Conservation (phyloP, 2,113 vertebrate genomes). For the Paedocypris sp. region DNA sequence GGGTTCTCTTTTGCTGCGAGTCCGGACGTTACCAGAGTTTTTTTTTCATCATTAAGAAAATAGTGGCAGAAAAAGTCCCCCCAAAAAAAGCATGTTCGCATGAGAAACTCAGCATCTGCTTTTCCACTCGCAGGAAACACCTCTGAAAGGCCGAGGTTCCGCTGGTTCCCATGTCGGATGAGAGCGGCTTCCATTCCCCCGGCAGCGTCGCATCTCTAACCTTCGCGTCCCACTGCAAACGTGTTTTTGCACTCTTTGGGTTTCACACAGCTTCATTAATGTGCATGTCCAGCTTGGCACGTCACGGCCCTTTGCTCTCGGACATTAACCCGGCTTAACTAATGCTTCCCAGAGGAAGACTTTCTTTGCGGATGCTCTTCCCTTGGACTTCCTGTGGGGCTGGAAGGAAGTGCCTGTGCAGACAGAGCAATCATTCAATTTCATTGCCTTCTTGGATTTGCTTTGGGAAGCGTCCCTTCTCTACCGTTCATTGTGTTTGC, state of each 20-base stretch:
- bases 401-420: constrained; percentile 40
- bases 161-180: constrained; percentile 39
- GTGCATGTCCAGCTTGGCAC: constrained; percentile 14
- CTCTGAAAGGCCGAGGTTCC: constrained; percentile 5
- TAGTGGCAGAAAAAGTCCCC: constrained; percentile 18
- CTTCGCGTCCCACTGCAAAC: constrained; percentile 4
- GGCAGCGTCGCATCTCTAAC: constrained; percentile 20
- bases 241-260: constrained; percentile 12
- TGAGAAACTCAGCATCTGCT: not conserved
- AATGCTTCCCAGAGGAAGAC: constrained; percentile 49
- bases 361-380: constrained; percentile 44
- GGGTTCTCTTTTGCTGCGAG: too few relatives aligned
- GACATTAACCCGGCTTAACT: constrained; percentile 39
- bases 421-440: constrained; percentile 46
- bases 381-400: constrained; percentile 37
- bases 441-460: constrained; percentile 47
- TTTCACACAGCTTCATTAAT: constrained; percentile 28
- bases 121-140: constrained; percentile 15
- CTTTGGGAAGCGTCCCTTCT: too few relatives aligned
- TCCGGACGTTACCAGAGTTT: too few relatives aligned
- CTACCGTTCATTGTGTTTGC: not conserved
- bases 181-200: not conserved
- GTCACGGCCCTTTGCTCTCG: constrained; percentile 32
- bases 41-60: not conserved
- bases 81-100: constrained; percentile 20